These are phyloP conservation scores for Rhadina sibilatrix DNA, from an alignment of 2,113 vertebrate genomes.

Conservation along the genomic window DNA sequence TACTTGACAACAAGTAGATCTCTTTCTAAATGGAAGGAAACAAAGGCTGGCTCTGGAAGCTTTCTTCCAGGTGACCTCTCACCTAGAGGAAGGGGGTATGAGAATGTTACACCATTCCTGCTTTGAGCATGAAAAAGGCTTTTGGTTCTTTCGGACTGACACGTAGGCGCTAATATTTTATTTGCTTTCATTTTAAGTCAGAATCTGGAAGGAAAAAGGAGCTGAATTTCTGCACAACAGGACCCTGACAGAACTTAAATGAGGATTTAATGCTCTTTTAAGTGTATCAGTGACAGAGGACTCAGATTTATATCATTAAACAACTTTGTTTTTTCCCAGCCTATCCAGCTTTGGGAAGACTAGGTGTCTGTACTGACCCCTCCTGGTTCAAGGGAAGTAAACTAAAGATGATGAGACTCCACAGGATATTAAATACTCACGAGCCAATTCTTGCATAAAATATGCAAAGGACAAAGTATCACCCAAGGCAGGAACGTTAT, in stretches of 20 bases:
- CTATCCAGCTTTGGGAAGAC: neutral
- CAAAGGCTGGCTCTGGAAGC: neutral
- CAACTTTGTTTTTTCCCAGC: neutral
- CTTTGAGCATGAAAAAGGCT: neutral
- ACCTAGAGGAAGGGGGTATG: neutral
- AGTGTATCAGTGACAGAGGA: neutral
- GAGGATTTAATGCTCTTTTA: neutral
- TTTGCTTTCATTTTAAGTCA: neutral
- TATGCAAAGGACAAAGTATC: rapidly evolving
- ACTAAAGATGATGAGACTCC: neutral
- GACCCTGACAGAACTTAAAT: neutral
- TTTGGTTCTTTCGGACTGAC: neutral
- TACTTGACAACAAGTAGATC: neutral
- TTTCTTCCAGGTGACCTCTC: neutral
- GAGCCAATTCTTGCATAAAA: neutral
- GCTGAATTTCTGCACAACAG: neutral
- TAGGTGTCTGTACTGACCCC: neutral
- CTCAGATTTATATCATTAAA: neutral
- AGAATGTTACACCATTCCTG: neutral
- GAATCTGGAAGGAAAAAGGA: neutral
- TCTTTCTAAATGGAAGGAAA: neutral
- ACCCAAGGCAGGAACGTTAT: neutral
- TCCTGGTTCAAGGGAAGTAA: neutral
- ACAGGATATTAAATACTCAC: neutral
- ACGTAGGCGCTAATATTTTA: neutral